Evolutionary conservation across 37 sponge, comb jelly and placozoan species (phyloP).

Genomic region (Mnemiopsis leidyi): DNA sequence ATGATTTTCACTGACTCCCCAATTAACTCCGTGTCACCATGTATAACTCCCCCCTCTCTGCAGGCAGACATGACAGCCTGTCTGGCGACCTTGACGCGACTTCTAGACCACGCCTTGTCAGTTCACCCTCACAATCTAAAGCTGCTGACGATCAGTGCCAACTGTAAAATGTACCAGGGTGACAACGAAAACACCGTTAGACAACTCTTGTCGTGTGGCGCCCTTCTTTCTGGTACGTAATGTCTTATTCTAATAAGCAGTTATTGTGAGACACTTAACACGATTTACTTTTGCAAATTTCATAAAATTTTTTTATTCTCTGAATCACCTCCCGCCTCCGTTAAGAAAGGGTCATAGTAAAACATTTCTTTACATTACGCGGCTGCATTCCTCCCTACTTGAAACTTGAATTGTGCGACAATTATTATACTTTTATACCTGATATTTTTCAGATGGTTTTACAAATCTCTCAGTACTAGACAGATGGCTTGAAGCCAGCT

Average conservation of each 20-base stretch:
- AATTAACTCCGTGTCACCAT: no score
- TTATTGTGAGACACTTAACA: no score
- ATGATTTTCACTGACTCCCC: no score
- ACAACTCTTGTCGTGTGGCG: conserved; percentile 17
- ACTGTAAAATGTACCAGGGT: conserved; percentile 3
- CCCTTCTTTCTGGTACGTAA: conserved; percentile 7
- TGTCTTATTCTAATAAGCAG: no score
- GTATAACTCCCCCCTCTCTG: neutral
- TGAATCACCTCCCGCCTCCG: no score
- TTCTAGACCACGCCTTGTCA: conserved; percentile 17
- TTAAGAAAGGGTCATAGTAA: no score
- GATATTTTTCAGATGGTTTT: conserved; percentile 25
- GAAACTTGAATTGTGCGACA: neutral
- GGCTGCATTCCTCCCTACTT: no score
- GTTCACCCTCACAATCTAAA: conserved; percentile 10
- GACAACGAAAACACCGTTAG: conserved; percentile 43
- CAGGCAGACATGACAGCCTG: neutral
- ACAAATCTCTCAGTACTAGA: neutral
- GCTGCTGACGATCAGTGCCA: conserved; percentile 29
- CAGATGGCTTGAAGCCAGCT: conserved; percentile 43
- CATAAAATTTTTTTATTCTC: no score
- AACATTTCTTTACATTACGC: no score
- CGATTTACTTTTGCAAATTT: no score
- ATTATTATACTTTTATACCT: neutral
- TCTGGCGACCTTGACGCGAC: conserved; percentile 12